Conservation (phyloP, 64 coral and sea anemone genomes). For the Montipora efflorescens region DNA sequence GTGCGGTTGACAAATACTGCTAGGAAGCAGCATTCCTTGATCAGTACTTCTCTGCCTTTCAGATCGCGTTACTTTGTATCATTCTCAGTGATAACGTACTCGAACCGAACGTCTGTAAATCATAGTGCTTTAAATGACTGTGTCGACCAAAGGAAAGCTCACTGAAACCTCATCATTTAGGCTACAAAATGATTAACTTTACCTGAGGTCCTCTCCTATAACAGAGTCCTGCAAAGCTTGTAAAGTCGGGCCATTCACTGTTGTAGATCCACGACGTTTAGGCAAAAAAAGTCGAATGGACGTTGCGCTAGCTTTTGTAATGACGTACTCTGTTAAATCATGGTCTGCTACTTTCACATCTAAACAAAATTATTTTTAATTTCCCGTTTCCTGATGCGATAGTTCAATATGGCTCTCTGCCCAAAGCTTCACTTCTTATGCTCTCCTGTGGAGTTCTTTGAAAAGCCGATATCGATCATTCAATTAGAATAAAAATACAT, state of each 20-base stretch:
- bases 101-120: no score
- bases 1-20: no score
- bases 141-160: no score
- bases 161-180: no score
- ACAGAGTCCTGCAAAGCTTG: not conserved
- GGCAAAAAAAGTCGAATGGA: not conserved
- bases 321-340: not conserved
- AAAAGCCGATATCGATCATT: not conserved
- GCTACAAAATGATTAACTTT: not conserved
- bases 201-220: not conserved
- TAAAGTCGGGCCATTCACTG: not conserved
- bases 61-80: no score
- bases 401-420: not conserved
- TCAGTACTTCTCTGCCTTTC: no score
- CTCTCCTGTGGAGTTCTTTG: not conserved
- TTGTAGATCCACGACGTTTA: not conserved
- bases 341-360: not conserved
- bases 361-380: not conserved
- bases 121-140: no score
- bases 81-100: no score
- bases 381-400: conserved; percentile 6
- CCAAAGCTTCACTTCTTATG: not conserved
- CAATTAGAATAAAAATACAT: not conserved
- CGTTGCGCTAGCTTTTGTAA: not conserved
- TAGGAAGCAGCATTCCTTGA: no score